Evolutionary conservation across 2,113 vertebrate genomes (phyloP).

Genomic region (Amazona vittata): DNA sequence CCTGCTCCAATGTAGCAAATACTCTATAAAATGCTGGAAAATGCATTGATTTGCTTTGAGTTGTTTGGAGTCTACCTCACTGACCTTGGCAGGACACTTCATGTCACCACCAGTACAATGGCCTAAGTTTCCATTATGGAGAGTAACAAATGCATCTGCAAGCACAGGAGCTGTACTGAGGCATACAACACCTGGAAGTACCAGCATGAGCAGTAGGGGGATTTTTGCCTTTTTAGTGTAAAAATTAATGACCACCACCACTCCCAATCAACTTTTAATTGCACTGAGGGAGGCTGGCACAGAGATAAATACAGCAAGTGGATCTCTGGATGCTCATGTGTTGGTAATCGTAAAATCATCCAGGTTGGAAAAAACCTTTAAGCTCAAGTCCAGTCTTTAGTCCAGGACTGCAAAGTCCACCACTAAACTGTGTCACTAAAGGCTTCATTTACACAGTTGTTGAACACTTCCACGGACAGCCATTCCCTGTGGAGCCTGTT

Average conservation of each 20-base stretch:
- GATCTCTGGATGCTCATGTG: fast-evolving
- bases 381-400: not conserved
- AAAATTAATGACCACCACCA: not conserved
- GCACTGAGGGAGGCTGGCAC: not conserved
- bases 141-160: fast-evolving
- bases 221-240: not conserved
- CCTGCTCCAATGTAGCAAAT: not conserved
- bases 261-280: not conserved
- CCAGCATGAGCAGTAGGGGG: fast-evolving
- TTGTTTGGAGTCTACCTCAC: too few species aligned
- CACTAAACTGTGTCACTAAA: not conserved
- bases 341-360: not conserved
- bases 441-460: not conserved
- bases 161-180: fast-evolving
- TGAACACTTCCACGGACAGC: not conserved
- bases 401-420: not conserved
- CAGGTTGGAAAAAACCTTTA: not conserved
- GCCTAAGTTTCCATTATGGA: fast-evolving
- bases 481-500: not conserved
- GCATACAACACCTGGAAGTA: too few species aligned
- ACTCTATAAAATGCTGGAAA: not conserved
- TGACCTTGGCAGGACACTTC: not conserved
- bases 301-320: fast-evolving
- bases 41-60: fast-evolving
- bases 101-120: fast-evolving